phyloP scores from a whole-genome alignment of 1,140 invertebrate genomes.

The Pissodes strobi region DNA sequence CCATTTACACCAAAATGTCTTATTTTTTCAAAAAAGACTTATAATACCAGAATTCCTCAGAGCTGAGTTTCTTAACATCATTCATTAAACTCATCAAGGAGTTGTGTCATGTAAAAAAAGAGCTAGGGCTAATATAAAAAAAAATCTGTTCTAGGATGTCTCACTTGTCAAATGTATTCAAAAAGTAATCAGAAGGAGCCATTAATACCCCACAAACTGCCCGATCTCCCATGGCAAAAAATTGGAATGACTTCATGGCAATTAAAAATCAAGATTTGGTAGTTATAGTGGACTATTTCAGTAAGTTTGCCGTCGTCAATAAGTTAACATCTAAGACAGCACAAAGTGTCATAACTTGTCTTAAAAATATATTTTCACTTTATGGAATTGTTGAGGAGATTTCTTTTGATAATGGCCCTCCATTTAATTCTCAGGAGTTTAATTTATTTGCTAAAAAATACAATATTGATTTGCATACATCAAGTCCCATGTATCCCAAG shows the following conservation, averaged over 20 bases:
- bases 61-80: too few relatives aligned
- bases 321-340: neutral
- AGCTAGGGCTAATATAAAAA: constrained; percentile 11
- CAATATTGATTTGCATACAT: constrained; percentile 52
- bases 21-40: too few relatives aligned
- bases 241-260: constrained; percentile 28
- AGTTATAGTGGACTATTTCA: constrained; percentile 26
- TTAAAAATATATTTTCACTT: too few relatives aligned
- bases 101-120: constrained; percentile 7
- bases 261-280: constrained; percentile 1
- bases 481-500: constrained; percentile 55
- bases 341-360: neutral
- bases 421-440: constrained; percentile 56
- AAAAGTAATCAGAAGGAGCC: neutral
- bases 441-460: constrained; percentile 52
- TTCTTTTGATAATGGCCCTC: constrained; percentile 56
- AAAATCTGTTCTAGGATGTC: neutral
- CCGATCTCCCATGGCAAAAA: neutral
- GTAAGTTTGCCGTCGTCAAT: constrained; percentile 21
- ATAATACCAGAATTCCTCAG: too few relatives aligned
- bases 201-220: neutral
- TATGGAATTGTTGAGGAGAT: neutral
- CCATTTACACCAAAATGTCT: neutral
- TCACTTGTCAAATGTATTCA: neutral
- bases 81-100: too few relatives aligned